Base-by-base conservation (phyloP, 1,140 invertebrate species). In the Drosophila chauvacae region DNA sequence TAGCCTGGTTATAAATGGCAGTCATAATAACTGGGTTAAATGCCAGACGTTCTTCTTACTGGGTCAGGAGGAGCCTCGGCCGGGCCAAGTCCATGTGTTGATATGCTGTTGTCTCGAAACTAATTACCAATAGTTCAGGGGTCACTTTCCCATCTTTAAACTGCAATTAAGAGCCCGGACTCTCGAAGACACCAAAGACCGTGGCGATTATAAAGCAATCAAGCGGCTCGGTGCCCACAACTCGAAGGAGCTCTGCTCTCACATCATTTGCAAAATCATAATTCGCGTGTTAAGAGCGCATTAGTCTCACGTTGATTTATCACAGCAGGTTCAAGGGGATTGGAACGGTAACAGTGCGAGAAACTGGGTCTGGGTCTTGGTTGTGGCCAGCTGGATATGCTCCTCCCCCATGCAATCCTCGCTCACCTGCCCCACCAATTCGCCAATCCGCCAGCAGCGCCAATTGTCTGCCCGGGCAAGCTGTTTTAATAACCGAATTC, bases 301-400 rank as follows among this genome's bases (percentile, higher is more conserved):
- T 91, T 91, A 91, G 88, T 84, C 88, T 91, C 88, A 91, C 88
- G 88, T 91, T 91, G 85, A 90, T 90, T 90, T 90, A 90, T 90
- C 85, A 90, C 85, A 90, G 85, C 85, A 85, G 85, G 77, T 84
- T 78, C 7, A 48, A 48, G 47, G 26, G 62, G 51, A 51, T 41
- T 41, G 47, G 33, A 61, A 58, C 42, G 41, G 53, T 50, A 69
- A 63, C 61, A 55, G 75, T 68, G 66, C 64, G 55, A 59, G 58
- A 80, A 87, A 87, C 84, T 87, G 84, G 84, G 84, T 87, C 84
- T 87, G 30, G 30, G 9, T 33, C 30, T 66, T 18, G 45, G 44
- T 18, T 41, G 13, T 41, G 47, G 55, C 60, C 47, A 80, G 61
- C 69, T 80, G 79, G 83, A 18, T 35, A 11, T n/a, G 20, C 37